Percentiles rank a stretch among this genome's conserved stretches.
phyloP scores from a whole-genome alignment of 2,113 vertebrate species.

The Halichoeres trimaculatus region DNA sequence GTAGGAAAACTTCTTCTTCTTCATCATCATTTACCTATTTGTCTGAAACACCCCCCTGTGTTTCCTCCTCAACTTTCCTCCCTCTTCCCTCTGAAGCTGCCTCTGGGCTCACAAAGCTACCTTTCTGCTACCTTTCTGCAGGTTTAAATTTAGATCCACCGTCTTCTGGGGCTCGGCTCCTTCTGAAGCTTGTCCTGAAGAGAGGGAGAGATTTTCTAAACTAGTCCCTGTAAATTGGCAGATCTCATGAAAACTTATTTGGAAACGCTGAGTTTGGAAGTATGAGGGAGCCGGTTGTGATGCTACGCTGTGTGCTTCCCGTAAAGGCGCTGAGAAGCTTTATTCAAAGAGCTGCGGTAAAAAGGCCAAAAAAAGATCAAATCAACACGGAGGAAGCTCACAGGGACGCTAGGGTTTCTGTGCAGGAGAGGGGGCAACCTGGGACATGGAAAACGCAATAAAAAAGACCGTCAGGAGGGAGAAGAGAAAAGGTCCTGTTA shows the following conservation, averaged over 20 bases:
- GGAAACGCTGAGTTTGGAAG: slow-evolving; percentile 69
- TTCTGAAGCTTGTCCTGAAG: slow-evolving; percentile 54
- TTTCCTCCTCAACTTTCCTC: slow-evolving; percentile 32
- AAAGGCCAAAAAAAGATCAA: slow-evolving; percentile 79
- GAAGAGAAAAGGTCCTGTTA: neutral
- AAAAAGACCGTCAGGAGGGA: slow-evolving; percentile 8
- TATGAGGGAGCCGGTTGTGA: slow-evolving; percentile 65
- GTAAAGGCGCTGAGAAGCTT: slow-evolving; percentile 77
- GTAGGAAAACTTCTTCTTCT: neutral
- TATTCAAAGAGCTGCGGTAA: slow-evolving; percentile 80
- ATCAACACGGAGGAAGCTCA: slow-evolving; percentile 62
- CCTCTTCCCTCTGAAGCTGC: slow-evolving; percentile 51
- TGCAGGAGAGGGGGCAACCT: slow-evolving; percentile 41
- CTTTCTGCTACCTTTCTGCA: slow-evolving; percentile 84
- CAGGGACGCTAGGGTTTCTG: slow-evolving; percentile 34
- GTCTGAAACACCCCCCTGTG: neutral
- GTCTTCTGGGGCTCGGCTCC: slow-evolving; percentile 60
- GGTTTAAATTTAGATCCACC: slow-evolving; percentile 84
- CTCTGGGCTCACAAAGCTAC: slow-evolving; percentile 80
- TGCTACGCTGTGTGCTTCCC: slow-evolving; percentile 75
- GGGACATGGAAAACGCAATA: slow-evolving; percentile 51
- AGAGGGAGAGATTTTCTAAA: slow-evolving; percentile 40
- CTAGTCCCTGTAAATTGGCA: slow-evolving; percentile 66
- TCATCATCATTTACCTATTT: neutral
- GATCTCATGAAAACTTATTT: slow-evolving; percentile 71